Evolutionary conservation across 2,797 vertebrate species (phyloP).

Genomic region (Lophius americanus): DNA sequence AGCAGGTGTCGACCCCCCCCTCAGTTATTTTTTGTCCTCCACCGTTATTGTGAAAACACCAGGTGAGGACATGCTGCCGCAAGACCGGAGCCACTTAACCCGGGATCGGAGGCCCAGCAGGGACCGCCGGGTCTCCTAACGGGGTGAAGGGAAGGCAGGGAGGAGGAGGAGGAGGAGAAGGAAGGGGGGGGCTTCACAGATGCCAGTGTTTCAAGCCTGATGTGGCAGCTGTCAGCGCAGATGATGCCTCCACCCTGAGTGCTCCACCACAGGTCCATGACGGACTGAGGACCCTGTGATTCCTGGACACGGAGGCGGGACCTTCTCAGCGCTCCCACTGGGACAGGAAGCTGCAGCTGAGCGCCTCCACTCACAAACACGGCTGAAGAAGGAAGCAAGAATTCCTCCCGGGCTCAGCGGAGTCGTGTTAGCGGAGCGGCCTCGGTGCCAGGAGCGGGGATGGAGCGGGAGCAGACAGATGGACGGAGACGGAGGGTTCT

Average conservation of each 20-base stretch:
- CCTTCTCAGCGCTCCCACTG: constrained; percentile 12
- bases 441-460: constrained; percentile 27
- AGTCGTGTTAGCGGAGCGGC: constrained; percentile 39
- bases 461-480: constrained; percentile 68
- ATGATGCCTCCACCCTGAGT: constrained; percentile 70
- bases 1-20: constrained; percentile 62
- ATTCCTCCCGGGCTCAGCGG: constrained; percentile 42
- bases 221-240: constrained; percentile 78
- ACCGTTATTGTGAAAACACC: constrained; percentile 67
- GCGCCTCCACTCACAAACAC: constrained; percentile 29
- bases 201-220: constrained; percentile 72
- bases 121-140: constrained; percentile 28
- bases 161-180: not conserved
- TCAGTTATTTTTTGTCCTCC: constrained; percentile 61
- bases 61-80: constrained; percentile 72
- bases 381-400: constrained; percentile 1
- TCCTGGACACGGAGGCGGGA: constrained; percentile 51
- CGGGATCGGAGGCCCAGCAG: constrained; percentile 16
- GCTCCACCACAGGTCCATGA: constrained; percentile 40
- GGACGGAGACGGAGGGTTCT: constrained; percentile 64
- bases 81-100: constrained; percentile 64
- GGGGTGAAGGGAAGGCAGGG: constrained; percentile 5
- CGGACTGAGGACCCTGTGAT: constrained; percentile 43
- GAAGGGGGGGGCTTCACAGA: constrained; percentile 57
- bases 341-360: constrained; percentile 40